Percentiles rank a stretch among this genome's conserved stretches.
phyloP scores from a whole-genome alignment of 2,113 vertebrate genomes.

The Pao palembangensis region DNA sequence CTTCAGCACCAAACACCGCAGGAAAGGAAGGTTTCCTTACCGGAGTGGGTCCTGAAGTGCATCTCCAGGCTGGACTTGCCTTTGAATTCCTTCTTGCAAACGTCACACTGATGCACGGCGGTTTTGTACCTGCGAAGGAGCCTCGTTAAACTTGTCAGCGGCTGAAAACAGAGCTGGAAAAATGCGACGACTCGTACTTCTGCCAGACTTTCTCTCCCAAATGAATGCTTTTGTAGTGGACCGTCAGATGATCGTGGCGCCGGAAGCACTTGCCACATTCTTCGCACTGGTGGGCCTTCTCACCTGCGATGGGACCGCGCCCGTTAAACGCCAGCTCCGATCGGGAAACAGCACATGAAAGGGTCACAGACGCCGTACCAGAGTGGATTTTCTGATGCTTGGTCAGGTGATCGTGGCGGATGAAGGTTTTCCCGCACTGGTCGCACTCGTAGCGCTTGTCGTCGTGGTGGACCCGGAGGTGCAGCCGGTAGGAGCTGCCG shows the following conservation, averaged over 20 bases:
- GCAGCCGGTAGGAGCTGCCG: constrained; percentile 97
- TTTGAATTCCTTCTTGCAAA: constrained; percentile 99
- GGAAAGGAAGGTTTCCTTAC: constrained; percentile 65
- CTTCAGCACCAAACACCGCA: no score
- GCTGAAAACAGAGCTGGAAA: neutral
- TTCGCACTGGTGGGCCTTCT: constrained; percentile 97
- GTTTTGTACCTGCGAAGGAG: constrained; percentile 87
- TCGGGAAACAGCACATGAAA: neutral
- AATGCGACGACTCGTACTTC: constrained; percentile 77
- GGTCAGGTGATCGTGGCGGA: constrained; percentile 95
- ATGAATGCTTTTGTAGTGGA: constrained; percentile 96
- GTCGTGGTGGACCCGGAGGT: constrained; percentile 93
- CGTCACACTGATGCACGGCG: constrained; percentile 95
- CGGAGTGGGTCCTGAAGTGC: constrained; percentile 98
- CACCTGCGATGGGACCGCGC: constrained; percentile 70
- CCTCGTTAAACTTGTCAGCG: neutral
- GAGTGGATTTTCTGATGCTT: constrained; percentile 99
- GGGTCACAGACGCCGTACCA: constrained; percentile 74
- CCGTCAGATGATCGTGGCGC: constrained; percentile 92
- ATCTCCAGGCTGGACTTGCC: constrained; percentile 98
- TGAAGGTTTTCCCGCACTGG: constrained; percentile 96
- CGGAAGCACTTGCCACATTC: constrained; percentile 98
- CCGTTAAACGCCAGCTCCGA: neutral
- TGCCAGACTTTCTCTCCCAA: constrained; percentile 97
- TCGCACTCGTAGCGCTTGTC: constrained; percentile 97